Evolutionary conservation across 2,888 invertebrate genomes (phyloP).

Genomic region (Melieria picta): DNA sequence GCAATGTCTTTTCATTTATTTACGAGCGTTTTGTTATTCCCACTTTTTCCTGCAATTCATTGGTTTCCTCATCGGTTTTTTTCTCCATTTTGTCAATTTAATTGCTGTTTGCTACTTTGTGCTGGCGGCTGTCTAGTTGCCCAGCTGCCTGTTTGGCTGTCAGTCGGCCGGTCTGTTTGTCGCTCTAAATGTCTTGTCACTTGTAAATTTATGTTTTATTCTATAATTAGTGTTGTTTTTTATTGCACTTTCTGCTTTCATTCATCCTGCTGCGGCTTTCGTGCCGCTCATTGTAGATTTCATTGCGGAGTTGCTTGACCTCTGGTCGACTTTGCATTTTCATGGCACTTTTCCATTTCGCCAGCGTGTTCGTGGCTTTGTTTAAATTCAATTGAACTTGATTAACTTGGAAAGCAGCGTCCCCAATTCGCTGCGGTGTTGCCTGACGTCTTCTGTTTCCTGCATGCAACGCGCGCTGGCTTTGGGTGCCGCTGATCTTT

Average conservation of each 20-base stretch:
- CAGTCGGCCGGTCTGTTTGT: background rate
- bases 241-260: conserved; percentile 20
- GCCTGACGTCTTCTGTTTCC: conserved; percentile 11
- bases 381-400: conserved; percentile 48
- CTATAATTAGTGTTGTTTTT: conserved; percentile 27
- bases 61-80: background rate
- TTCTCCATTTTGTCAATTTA: conserved; percentile 26
- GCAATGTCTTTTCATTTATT: no score
- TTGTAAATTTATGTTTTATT: conserved; percentile 29
- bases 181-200: background rate
- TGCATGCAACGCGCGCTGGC: conserved; percentile 23
- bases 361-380: conserved; percentile 21
- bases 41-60: background rate
- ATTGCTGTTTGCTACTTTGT: conserved; percentile 16
- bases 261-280: background rate
- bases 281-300: background rate
- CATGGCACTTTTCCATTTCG: background rate
- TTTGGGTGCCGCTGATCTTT: background rate
- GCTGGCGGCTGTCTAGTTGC: background rate
- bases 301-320: conserved; percentile 32
- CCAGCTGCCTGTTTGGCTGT: conserved; percentile 16
- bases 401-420: conserved; percentile 40
- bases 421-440: background rate
- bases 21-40: no score
- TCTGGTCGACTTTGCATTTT: conserved; percentile 27